Evolutionary conservation across 2,113 vertebrate genomes (phyloP), one percentile per base, ranked within the genome.

Genomic region (Nannobrachium achirus): DNA sequence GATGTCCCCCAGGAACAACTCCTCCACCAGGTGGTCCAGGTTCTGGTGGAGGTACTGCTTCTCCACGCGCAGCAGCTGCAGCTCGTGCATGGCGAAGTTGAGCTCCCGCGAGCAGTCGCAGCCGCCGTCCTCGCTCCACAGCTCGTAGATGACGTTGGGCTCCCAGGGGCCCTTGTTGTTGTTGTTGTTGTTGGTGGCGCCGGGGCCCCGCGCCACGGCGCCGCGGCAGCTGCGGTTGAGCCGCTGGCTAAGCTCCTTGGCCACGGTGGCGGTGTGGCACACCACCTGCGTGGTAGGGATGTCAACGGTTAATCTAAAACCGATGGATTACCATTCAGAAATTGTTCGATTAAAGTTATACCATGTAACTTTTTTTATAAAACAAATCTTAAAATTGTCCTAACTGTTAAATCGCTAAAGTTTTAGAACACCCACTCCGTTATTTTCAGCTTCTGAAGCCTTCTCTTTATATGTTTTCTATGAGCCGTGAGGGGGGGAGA

Each of bases 51-150:
- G 84, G 77, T 98, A 95, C 77, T 97, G 97, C 86, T 96, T 98
- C 90, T 99, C 98, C 45, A 96, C 93, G 0, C 98, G 90, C 73
- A 99, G 93, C 73, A 99, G 94, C 85, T 99, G 96, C 67, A 99
- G 93, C 75, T 99, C 98, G 0, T 98, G 97, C 96, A 99, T 97
- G 88, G 95, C 93, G 45, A 98, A 96, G 90, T 95, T 96, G 63
- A 98, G 89, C 10, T 94, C 95, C 60, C 86, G 88, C 56, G 94
- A 94, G 81, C 96, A 98, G 84, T 97, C 94, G 0, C 88, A 92
- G 75, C 92, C 91, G 0, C 87, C 93, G 15, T 96, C 95, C 60
- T 97, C 95, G 39, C 87, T 94, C 94, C 94, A 94, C 69, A 98
- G 90, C 76, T 96, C 92, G 0, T 97, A 95, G 73, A 82, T 83